Base-by-base conservation (phyloP, 2,797 vertebrate genomes). In the Falco cherrug region DNA sequence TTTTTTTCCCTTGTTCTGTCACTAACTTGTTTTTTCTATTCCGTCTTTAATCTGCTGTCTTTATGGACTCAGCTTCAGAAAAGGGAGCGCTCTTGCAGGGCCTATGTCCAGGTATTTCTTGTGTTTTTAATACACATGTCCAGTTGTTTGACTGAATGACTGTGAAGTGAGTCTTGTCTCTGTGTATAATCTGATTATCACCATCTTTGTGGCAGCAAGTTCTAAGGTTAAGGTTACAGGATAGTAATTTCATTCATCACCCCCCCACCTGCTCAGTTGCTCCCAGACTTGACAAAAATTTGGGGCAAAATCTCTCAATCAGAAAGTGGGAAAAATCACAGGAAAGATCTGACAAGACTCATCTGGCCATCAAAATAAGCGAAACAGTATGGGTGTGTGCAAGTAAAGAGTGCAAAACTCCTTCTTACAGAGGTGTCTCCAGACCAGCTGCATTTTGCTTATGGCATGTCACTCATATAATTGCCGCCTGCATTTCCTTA, bases 31-130 rank as follows among this genome's bases (percentile, higher is more conserved):
- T 98, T 96, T 97, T 96, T 97, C 97, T 98, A 97, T 98, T 97
- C 97, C 37, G 94, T 98, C 96, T 98, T 98, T 98, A 97, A 98
- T 98, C 97, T 97, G 98, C 97, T 98, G 94, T 98, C 97, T 98
- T 96, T 97, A 97, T 98, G 97, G 99, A 98, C 98, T 98, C 99
- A 99, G 99, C 99, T 99, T 98, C 99, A 99, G 99, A 99, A 99
- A 99, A 98, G 99, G 98, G 99, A 99, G 96, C 99, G 99, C 96
- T 99, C 99, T 93, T 99, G 99, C 99, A 99, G 99, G 97, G 99
- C 99, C 98, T 99, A 99, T 98, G 99, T 99, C 96, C 99, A 99
- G 99, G 99, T 99, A 99, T 98, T 99, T 98, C 96, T 98, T 91
- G 95, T 91, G 95, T 97, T 97, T 97, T 93, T 97, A 97, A 97